phyloP scores from a whole-genome alignment of 2,113 vertebrate species.

The Chinchilla lanigera region DNA sequence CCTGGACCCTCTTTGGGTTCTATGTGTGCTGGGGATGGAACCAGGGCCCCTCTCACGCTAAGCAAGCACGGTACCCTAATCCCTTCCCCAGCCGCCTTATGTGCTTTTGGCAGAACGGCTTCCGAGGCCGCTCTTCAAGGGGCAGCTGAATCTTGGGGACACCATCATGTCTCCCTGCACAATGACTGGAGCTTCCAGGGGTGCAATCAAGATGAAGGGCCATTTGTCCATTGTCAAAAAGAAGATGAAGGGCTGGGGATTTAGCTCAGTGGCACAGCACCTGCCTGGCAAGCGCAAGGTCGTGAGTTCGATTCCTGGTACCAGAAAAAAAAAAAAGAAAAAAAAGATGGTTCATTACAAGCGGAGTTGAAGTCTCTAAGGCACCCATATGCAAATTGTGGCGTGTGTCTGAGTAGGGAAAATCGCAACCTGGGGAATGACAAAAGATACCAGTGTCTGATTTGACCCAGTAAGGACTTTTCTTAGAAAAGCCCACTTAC shows the following conservation, averaged over 20 bases:
- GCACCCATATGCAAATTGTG: fast-evolving
- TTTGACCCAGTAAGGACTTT: background rate
- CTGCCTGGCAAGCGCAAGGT: no score
- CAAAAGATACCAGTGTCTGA: background rate
- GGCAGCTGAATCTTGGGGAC: background rate
- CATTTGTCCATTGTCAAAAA: fast-evolving
- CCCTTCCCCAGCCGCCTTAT: background rate
- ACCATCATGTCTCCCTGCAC: fast-evolving
- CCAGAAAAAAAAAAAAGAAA: no score
- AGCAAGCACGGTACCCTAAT: background rate
- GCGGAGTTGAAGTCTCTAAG: fast-evolving
- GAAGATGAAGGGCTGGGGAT: no score
- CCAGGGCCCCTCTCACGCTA: background rate
- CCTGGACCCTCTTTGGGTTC: background rate
- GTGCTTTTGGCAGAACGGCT: background rate
- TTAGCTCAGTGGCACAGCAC: no score
- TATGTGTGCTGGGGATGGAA: background rate
- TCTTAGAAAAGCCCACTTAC: background rate
- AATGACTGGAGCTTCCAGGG: background rate
- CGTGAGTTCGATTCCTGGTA: no score
- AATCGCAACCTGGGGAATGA: fast-evolving
- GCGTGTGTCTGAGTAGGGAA: background rate
- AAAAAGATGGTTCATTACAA: no score
- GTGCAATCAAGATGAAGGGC: fast-evolving
- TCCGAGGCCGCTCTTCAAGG: background rate